Evolutionary conservation across 2,113 vertebrate species (phyloP).

Genomic region (Prionailurus viverrinus): DNA sequence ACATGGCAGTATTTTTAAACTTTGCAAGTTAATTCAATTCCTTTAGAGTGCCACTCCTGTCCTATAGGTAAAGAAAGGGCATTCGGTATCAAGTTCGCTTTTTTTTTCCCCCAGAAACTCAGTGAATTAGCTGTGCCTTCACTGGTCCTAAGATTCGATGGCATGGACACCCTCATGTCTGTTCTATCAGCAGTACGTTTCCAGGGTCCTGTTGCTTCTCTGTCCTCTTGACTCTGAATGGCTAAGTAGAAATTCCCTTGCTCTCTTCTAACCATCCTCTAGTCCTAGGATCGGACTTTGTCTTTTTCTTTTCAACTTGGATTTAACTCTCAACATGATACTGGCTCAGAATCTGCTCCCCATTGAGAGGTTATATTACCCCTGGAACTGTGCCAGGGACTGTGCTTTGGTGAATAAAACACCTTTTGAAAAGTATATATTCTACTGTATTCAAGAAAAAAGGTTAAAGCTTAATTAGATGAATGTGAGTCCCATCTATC

Average conservation of each 20-base stretch:
- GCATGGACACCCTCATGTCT: fast-evolving
- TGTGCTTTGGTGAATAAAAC: neutral
- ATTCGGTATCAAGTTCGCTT: neutral
- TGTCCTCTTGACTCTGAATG: neutral
- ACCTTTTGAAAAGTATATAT: neutral
- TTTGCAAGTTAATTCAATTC: neutral
- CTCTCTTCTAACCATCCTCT: neutral
- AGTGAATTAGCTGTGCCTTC: neutral
- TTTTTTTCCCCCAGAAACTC: neutral
- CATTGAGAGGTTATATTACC: neutral
- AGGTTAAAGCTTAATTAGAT: neutral
- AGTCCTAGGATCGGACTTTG: neutral
- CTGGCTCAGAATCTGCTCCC: neutral
- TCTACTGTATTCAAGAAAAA: neutral
- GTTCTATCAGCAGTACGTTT: neutral
- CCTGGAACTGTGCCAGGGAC: neutral
- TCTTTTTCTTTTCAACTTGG: neutral
- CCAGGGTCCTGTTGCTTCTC: fast-evolving
- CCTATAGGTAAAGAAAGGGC: neutral
- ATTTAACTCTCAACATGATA: neutral
- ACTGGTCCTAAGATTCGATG: neutral
- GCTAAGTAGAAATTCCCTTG: neutral
- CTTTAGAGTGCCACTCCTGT: neutral
- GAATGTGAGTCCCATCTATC: neutral
- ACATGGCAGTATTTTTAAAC: neutral